phyloP scores from a whole-genome alignment of 2,797 vertebrate genomes.

The Hoplostethus mediterraneus region DNA sequence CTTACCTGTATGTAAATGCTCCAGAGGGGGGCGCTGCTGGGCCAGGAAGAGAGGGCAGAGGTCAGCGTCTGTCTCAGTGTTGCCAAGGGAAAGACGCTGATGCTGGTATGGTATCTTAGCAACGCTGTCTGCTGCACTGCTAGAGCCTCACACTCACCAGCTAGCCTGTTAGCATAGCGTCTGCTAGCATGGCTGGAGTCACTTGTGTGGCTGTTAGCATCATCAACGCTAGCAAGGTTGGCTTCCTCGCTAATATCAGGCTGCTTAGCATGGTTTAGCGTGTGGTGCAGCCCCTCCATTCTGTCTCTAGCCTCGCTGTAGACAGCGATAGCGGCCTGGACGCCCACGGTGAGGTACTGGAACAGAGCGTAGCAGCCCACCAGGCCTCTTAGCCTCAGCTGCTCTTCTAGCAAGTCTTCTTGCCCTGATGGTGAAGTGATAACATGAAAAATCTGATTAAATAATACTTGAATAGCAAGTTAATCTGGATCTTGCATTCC shows the following conservation, averaged over 20 bases:
- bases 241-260: background rate
- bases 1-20: slow-evolving; percentile 86
- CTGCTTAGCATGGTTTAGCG: slow-evolving; percentile 20
- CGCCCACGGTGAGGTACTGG: slow-evolving; percentile 93
- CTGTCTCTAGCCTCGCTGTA: slow-evolving; percentile 80
- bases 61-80: slow-evolving; percentile 87
- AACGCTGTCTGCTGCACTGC: slow-evolving; percentile 87
- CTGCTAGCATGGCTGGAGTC: slow-evolving; percentile 6
- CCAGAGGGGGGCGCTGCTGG: slow-evolving; percentile 88
- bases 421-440: slow-evolving; percentile 17
- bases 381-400: slow-evolving; percentile 67
- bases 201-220: background rate
- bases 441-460: background rate
- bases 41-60: slow-evolving; percentile 84
- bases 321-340: slow-evolving; percentile 86
- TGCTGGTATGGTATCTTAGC: slow-evolving; percentile 87
- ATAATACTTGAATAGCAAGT: background rate
- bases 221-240: background rate
- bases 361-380: slow-evolving; percentile 91
- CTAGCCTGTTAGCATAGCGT: slow-evolving; percentile 24
- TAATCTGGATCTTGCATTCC: background rate
- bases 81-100: slow-evolving; percentile 85
- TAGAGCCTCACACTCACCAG: slow-evolving; percentile 82
- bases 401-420: slow-evolving; percentile 41
- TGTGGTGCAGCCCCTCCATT: slow-evolving; percentile 61